Evolutionary conservation across 2,113 vertebrate species (phyloP).

Genomic region (Tupaia tana): DNA sequence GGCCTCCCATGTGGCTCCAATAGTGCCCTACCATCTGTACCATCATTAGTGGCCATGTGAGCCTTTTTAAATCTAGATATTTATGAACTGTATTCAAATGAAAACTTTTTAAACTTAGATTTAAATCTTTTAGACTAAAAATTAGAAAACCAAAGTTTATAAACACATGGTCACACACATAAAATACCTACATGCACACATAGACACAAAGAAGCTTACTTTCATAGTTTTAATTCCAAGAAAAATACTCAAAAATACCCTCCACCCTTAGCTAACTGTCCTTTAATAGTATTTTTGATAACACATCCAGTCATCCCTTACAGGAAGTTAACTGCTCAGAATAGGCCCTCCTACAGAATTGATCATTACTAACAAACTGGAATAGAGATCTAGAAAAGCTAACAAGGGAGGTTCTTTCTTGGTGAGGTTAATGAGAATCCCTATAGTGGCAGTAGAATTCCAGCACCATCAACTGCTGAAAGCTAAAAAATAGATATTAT

Average conservation of each 20-base stretch:
- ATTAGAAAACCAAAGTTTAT: neutral
- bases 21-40: too few species aligned
- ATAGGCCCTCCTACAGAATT: slow-evolving; percentile 74
- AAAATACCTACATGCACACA: neutral
- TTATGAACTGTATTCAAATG: neutral
- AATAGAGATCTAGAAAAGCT: slow-evolving; percentile 78
- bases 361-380: slow-evolving; percentile 72
- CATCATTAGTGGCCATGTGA: too few species aligned
- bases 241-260: slow-evolving; percentile 77
- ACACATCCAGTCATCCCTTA: slow-evolving; percentile 71
- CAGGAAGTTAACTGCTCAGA: slow-evolving; percentile 80
- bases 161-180: neutral
- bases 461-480: slow-evolving; percentile 79
- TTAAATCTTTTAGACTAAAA: neutral
- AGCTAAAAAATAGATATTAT: slow-evolving; percentile 28
- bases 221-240: slow-evolving; percentile 79
- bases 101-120: neutral
- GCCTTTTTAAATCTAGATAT: neutral
- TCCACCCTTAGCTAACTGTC: slow-evolving; percentile 75
- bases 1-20: too few species aligned
- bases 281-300: slow-evolving; percentile 69
- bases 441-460: slow-evolving; percentile 76
- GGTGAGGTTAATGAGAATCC: slow-evolving; percentile 70
- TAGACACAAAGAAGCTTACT: neutral
- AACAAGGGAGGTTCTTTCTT: slow-evolving; percentile 81